Percentiles rank a stretch among this genome's conserved stretches.
Conservation (phyloP, 1,140 invertebrate genomes). For the Aphelenchoides besseyi region DNA sequence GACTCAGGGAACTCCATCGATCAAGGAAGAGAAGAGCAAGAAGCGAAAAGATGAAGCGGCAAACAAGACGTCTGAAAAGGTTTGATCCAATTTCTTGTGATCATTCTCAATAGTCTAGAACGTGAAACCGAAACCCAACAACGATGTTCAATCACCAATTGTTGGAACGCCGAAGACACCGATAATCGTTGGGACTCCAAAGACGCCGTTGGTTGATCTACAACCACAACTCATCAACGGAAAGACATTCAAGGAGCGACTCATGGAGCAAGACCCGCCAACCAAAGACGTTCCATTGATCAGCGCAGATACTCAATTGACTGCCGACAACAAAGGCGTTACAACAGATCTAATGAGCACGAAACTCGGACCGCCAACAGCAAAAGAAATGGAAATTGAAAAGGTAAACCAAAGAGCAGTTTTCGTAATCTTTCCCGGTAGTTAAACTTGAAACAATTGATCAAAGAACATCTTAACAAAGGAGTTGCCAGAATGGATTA, state of each 20-base stretch:
- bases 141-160: too few species aligned
- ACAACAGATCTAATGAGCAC: background rate
- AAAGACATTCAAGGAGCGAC: constrained; percentile 2
- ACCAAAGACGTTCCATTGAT: background rate
- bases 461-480: constrained; percentile 9
- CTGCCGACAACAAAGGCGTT: background rate
- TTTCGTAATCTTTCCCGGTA: constrained; percentile 1
- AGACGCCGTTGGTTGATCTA: too few species aligned
- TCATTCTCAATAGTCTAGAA: too few species aligned
- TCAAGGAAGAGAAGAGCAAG: too few species aligned
- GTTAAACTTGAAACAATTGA: constrained; percentile 16
- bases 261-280: background rate
- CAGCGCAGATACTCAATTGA: background rate
- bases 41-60: too few species aligned
- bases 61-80: too few species aligned
- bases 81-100: too few species aligned
- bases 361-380: background rate
- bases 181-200: too few species aligned
- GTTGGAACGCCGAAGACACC: too few species aligned
- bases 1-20: too few species aligned
- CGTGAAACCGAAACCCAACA: too few species aligned
- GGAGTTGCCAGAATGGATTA: constrained; percentile 23
- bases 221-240: background rate
- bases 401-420: background rate
- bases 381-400: background rate